Base-by-base conservation (phyloP, 1,140 invertebrate genomes). In the Aphaenogaster rudis region DNA sequence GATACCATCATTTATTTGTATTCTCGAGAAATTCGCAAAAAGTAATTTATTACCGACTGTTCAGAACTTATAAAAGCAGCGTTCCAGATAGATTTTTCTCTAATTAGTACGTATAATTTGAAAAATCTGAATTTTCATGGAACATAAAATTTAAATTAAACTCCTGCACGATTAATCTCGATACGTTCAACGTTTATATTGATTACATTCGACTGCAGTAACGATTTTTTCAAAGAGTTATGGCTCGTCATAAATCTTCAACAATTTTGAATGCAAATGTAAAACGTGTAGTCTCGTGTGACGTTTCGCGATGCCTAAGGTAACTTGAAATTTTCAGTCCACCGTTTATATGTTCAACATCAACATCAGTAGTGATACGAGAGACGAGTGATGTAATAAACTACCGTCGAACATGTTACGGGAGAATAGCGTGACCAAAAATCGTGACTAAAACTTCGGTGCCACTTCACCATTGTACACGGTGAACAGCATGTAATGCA, bases 381-480 rank as follows among this genome's bases (percentile, higher is more conserved):
- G 42, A 17, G 36, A 82, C 42, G 42, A 69, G 66, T 74, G 54
- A 76, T 45, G 42, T 84, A 74, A 61, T 63, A 63, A 74, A 84
- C 28, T 84, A 84, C 33, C 36, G 69, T 84, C 39, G 54, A 74
- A 76, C 54, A 63, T 63, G 54, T 74, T 39, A 57, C 2, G 15
- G 5, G 52, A 72, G 17, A 21, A 36, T 82, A 61, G 67, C 80
- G 67, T 82, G 80, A 82, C 54, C 13, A 74, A 74, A 76, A 84
- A 84, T 84, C 80, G 42, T 76, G 69, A 84, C 52, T 61, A 36
- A 61, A 84, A 82, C 52, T 82, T 74, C 28, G 42, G 28, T 61
- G 69, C 28, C 54, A 59, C 54, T 48, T 28, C 63, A 39, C 33
- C 33, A 50, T 42, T 42, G 39, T 74, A 74, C n/a, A 67, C 9